Conservation (phyloP, 2,888 invertebrate species). For the Cynaeus angustus region DNA sequence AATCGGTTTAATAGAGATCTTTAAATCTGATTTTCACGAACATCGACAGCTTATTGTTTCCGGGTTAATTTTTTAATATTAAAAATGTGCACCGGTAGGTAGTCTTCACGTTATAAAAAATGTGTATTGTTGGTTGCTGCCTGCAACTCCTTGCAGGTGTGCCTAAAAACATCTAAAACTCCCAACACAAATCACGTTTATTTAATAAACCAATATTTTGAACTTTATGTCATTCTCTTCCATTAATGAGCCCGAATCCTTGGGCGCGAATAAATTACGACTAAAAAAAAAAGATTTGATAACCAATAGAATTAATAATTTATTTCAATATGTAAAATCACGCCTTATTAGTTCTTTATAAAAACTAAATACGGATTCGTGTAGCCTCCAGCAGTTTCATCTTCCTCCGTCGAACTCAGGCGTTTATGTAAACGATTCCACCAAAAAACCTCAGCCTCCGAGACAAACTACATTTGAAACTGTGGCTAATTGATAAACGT, state of each 20-base stretch:
- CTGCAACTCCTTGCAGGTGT: too few relatives aligned
- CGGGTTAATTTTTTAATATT: neutral
- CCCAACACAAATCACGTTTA: too few relatives aligned
- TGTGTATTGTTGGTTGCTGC: too few relatives aligned
- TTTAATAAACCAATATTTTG: too few relatives aligned
- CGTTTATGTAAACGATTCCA: conserved; percentile 20
- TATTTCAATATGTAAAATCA: conserved; percentile 28
- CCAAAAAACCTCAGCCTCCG: conserved; percentile 10
- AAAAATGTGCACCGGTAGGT: too few relatives aligned
- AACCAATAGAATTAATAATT: conserved; percentile 22
- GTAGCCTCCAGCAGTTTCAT: conserved; percentile 19
- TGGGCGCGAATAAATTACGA: conserved; percentile 8
- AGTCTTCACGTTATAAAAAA: too few relatives aligned
- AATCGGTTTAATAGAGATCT: conserved; percentile 10
- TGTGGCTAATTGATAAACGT: conserved; percentile 32
- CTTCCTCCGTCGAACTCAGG: conserved; percentile 16
- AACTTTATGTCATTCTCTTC: neutral
- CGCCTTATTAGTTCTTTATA: conserved; percentile 5
- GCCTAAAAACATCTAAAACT: too few relatives aligned
- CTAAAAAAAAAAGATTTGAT: conserved; percentile 15
- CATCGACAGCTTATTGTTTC: conserved; percentile 1
- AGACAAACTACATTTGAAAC: conserved; percentile 24
- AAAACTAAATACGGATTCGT: conserved; percentile 15
- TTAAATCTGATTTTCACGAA: conserved; percentile 10
- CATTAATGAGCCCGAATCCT: neutral